Evolutionary conservation across 2,113 vertebrate species (phyloP).

Genomic region (Xenopus laevis): DNA sequence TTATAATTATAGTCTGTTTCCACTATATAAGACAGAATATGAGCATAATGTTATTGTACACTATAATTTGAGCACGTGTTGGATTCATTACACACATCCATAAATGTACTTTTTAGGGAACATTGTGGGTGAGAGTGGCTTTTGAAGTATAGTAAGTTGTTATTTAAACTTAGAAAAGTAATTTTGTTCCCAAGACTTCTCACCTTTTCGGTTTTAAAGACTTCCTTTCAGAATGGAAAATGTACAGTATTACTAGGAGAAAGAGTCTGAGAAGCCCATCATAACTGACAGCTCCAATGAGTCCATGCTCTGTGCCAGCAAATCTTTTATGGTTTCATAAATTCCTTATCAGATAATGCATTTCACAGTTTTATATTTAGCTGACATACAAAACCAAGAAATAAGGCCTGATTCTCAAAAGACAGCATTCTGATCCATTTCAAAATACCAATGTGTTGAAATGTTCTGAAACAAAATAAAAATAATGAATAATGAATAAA

Average conservation of each 20-base stretch:
- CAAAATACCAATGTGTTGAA: conserved; percentile 1
- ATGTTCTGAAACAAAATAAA: too few relatives aligned
- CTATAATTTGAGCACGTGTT: too few relatives aligned
- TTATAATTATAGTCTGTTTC: too few relatives aligned
- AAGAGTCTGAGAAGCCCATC: conserved; percentile 35
- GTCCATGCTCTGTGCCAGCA: conserved; percentile 18
- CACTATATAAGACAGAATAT: too few relatives aligned
- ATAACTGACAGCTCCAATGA: conserved; percentile 38
- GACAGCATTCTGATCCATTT: neutral
- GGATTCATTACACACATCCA: too few relatives aligned
- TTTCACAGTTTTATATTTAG: conserved; percentile 37
- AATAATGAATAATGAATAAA: too few relatives aligned
- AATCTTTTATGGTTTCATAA: conserved; percentile 36
- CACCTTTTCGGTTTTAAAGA: conserved; percentile 25
- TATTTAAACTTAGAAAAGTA: conserved; percentile 27
- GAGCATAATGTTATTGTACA: too few relatives aligned
- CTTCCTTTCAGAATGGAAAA: conserved; percentile 23
- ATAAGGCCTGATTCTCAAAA: conserved; percentile 20
- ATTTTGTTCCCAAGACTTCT: conserved; percentile 4
- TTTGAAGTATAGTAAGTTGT: conserved; percentile 4
- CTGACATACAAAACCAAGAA: conserved; percentile 22
- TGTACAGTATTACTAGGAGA: conserved; percentile 38
- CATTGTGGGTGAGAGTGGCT: conserved; percentile 1
- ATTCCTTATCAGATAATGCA: conserved; percentile 35
- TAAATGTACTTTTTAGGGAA: neutral